A percentile compares a stretch with the other conserved stretches of the same genome.
Conservation (phyloP, 1,140 invertebrate genomes). For the Sycophaga agraensis region DNA sequence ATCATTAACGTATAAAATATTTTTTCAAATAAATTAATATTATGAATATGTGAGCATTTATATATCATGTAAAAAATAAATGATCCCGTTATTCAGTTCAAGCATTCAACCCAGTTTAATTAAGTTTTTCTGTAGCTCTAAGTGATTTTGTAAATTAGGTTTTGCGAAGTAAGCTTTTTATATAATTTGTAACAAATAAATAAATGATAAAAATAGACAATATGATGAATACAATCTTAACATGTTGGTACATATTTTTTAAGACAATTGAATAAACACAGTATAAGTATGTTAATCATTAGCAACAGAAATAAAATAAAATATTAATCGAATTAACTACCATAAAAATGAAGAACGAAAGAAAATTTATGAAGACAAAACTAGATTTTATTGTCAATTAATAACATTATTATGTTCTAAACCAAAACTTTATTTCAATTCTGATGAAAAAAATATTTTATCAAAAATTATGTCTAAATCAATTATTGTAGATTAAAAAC, state of each 20-base stretch:
- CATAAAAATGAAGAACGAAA: too few species aligned
- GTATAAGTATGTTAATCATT: too few species aligned
- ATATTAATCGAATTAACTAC: too few species aligned
- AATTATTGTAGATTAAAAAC: too few species aligned
- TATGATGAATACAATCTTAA: neutral
- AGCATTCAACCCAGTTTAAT: slow-evolving; percentile 1
- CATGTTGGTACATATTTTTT: neutral
- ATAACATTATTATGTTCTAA: too few species aligned
- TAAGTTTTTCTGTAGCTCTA: slow-evolving; percentile 12
- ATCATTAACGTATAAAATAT: slow-evolving; percentile 5
- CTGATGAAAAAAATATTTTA: too few species aligned
- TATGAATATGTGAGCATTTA: slow-evolving; percentile 28
- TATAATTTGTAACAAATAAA: slow-evolving; percentile 29
- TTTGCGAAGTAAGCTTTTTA: slow-evolving; percentile 21
- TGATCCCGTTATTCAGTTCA: neutral
- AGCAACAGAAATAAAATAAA: too few species aligned
- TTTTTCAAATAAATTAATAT: slow-evolving; percentile 13
- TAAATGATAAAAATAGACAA: slow-evolving; percentile 9
- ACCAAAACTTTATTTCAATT: too few species aligned
- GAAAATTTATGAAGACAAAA: too few species aligned
- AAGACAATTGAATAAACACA: too few species aligned
- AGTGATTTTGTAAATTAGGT: slow-evolving; percentile 12
- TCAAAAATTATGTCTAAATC: too few species aligned
- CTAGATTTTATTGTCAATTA: too few species aligned
- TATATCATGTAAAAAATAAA: slow-evolving; percentile 14